Evolutionary conservation across 2,113 vertebrate species (phyloP).

Genomic region (Triplophysa siluroides): DNA sequence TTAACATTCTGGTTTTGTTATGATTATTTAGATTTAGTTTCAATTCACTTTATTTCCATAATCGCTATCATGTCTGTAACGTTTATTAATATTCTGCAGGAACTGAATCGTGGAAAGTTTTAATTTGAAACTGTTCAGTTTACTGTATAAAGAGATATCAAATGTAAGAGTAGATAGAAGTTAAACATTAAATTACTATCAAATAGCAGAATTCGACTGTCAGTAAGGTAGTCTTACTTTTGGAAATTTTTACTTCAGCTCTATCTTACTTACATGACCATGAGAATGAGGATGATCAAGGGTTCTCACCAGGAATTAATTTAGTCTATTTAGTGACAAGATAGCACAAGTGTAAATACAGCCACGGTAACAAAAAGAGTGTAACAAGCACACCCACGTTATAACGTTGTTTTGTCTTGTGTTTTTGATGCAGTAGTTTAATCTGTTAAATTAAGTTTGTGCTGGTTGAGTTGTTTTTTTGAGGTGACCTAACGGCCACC

Average conservation of each 20-base stretch:
- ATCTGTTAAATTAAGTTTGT: neutral
- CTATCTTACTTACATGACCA: neutral
- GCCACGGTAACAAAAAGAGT: constrained; percentile 1
- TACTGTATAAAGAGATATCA: no score
- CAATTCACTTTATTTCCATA: neutral
- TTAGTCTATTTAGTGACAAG: constrained; percentile 1
- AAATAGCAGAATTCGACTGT: no score
- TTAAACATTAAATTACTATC: no score
- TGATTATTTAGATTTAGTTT: constrained; percentile 47
- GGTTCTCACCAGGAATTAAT: neutral
- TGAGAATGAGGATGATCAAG: neutral
- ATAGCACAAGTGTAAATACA: neutral
- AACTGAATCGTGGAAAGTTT: no score
- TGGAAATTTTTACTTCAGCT: neutral
- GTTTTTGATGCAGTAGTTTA: no score
- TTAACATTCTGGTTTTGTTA: neutral
- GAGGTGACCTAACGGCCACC: neutral
- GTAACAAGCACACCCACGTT: neutral
- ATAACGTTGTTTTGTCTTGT: neutral
- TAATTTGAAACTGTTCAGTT: no score
- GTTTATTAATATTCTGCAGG: no score
- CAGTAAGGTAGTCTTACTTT: no score
- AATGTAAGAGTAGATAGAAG: no score
- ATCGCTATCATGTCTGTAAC: neutral
- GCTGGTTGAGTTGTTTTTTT: neutral